Evolutionary conservation across 2,888 invertebrate genomes (phyloP).

Genomic region (Coremacera marginata): DNA sequence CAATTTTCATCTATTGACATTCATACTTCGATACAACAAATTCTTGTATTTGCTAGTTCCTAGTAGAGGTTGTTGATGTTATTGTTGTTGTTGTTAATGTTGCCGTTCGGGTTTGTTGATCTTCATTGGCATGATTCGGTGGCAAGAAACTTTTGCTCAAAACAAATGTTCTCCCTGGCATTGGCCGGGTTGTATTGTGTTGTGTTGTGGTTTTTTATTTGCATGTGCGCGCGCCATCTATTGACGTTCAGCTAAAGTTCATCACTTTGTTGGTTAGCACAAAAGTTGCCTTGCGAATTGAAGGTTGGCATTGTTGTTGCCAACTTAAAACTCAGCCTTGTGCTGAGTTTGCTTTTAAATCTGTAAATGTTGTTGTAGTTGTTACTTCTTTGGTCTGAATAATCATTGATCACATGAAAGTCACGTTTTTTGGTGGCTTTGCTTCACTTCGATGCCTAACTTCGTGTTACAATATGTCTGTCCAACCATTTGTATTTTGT

Average conservation of each 20-base stretch:
- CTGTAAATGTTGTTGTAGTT: background rate
- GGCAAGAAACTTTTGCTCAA: no score
- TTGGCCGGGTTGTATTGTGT: background rate
- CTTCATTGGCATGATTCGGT: background rate
- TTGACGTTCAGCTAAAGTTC: background rate
- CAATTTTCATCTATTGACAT: conserved; percentile 16
- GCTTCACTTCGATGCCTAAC: background rate
- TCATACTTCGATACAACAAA: conserved; percentile 13
- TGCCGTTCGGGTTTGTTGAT: conserved; percentile 2
- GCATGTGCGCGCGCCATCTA: background rate
- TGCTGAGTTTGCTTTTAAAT: background rate
- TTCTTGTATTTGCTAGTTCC: conserved; percentile 16
- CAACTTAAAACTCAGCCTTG: no score
- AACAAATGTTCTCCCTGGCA: background rate
- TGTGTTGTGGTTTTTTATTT: background rate
- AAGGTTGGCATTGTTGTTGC: conserved; percentile 1
- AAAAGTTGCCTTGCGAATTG: background rate
- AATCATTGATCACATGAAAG: conserved; percentile 12
- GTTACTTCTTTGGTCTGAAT: background rate
- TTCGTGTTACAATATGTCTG: background rate
- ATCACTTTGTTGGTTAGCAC: background rate
- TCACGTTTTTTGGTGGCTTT: conserved; percentile 4
- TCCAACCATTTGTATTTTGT: background rate
- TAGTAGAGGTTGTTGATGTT: background rate
- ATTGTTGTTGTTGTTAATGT: background rate